Evolutionary conservation across 2,113 vertebrate species (phyloP).

Genomic region (Myotis brandtii): DNA sequence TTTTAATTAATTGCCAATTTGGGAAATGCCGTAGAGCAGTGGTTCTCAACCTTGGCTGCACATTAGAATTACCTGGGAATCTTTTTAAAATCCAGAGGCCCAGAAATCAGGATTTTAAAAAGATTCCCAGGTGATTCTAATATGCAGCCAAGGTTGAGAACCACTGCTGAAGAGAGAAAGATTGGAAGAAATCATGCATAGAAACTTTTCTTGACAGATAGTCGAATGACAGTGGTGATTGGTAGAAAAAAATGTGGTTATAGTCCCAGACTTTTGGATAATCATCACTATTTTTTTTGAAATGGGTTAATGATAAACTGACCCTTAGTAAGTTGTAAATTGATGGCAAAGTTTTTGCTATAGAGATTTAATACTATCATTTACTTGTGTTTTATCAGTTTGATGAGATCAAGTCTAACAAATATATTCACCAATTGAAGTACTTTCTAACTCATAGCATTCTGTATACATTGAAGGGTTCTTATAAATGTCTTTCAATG

Average conservation of each 20-base stretch:
- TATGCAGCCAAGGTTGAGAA: no score
- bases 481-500: constrained; percentile 7
- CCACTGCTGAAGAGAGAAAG: not conserved
- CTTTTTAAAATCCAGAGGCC: no score
- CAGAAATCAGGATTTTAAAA: no score
- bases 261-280: not conserved
- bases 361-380: not conserved
- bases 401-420: constrained; percentile 13
- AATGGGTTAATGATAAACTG: constrained; percentile 14
- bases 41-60: no score
- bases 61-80: no score
- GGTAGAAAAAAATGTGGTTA: not conserved
- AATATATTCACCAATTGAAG: not conserved
- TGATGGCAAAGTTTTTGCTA: constrained; percentile 15
- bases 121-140: no score
- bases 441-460: constrained; percentile 6
- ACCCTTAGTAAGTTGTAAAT: constrained; percentile 17
- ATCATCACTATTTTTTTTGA: not conserved
- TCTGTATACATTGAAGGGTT: not conserved
- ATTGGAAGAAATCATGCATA: not conserved
- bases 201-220: constrained; percentile 21
- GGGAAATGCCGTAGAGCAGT: not conserved
- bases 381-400: constrained; percentile 46
- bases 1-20: constrained; percentile 51
- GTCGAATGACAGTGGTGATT: not conserved